Evolutionary conservation across 2,888 invertebrate genomes (phyloP), one percentile per base, ranked within the genome.

Genomic region (Lycia hirtaria): DNA sequence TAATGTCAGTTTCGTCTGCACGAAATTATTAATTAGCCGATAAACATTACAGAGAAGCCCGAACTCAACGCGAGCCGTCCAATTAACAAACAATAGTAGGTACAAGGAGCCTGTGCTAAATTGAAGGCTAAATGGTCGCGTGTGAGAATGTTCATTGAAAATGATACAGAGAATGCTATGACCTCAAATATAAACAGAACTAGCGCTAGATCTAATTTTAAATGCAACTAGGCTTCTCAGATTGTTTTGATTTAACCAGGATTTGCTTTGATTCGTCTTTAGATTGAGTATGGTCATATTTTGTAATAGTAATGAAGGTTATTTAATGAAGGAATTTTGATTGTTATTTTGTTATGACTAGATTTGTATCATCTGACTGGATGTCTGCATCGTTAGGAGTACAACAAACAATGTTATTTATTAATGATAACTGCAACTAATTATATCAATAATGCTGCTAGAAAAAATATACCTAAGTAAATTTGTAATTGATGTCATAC

Each of bases 61-160:
- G 44, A 32, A 6, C 14, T 17, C 9, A 40, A n/a, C n/a, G n/a
- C 40, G 33, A 19, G 28, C 30, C 30, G 10, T 43, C 41, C 28
- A 45, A 53, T 38, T 45, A 53, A 30, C 53, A 38, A 53, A 53
- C 22, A 45, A 45, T 53, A 45, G 33, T 12, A 17, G 43, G 49
- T 52, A 30, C 19, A 26, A 43, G 30, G 19, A 30, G n/a, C 55
- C 35, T 52, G 38, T 55, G 49, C 43, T 55, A 44, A 54, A 48
- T 53, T 56, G 26, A 56, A 48, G 26, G 38, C 48, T 51, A 40
- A 32, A 41, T 26, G 37, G 26, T 30, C 30, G 57, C 32, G 53
- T 48, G 55, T 35, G 37, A 49, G 56, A 62, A 64, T 62, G 44
- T 37, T 59, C 33, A 43, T 38, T 49, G 48, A 32, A 15, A 44